These are phyloP conservation scores for Cyprinodon tularosa DNA, from an alignment of 2,113 vertebrate genomes.

Conservation along the genomic window DNA sequence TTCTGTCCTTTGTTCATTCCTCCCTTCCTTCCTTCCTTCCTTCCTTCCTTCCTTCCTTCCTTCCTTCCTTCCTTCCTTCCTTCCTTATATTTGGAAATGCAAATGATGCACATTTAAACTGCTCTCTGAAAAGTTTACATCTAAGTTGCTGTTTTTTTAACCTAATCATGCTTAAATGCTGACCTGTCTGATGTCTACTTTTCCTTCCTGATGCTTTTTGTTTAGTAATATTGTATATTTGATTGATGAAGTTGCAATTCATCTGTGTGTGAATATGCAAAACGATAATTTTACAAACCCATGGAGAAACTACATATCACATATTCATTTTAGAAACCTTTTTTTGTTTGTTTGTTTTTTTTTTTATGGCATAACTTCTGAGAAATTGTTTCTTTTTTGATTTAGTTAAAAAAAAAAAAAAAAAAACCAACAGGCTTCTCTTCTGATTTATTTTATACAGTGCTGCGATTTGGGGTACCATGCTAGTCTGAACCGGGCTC, in stretches of 20 bases:
- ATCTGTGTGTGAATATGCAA: background rate
- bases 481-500: conserved; percentile 92
- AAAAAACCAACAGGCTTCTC: background rate
- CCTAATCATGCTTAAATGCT: background rate
- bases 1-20: too few species aligned
- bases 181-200: background rate
- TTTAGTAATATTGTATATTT: background rate
- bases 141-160: background rate
- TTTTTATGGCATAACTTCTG: background rate
- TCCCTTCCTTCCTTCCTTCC: too few species aligned
- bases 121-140: background rate
- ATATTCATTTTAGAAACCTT: background rate
- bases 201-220: background rate
- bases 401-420: background rate
- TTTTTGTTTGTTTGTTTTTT: background rate
- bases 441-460: conserved; percentile 64
- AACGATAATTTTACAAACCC: background rate
- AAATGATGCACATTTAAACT: background rate
- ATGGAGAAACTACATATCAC: background rate
- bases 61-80: too few species aligned
- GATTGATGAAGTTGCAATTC: background rate
- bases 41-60: too few species aligned
- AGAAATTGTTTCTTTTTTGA: background rate
- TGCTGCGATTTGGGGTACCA: conserved; percentile 98
- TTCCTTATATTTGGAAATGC: background rate